Base-by-base conservation (phyloP, 2,113 vertebrate genomes). In the Dicaeum eximium region DNA sequence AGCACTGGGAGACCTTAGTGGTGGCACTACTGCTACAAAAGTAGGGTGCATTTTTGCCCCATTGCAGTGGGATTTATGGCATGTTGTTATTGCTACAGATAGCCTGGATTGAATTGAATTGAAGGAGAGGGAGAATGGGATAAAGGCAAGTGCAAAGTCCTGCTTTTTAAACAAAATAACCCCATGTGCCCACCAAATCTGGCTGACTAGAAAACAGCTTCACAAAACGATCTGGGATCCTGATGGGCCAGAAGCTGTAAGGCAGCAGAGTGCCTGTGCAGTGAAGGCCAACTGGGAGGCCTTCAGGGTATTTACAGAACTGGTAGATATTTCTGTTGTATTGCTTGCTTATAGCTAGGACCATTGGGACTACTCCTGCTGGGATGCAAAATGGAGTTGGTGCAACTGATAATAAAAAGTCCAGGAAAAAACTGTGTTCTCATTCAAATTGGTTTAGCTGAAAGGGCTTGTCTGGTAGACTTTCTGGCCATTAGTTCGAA, bases 401-500 rank as follows among this genome's bases (percentile, higher is more conserved):
- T 62, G 21, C 45, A 86, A 90, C 66, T 64, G 88, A 78, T 80
- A 86, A 80, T 27, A 83, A 28, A 28, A 75, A 92, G 35, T 93
- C 86, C 71, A 80, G 88, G 88, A 92, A 95, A 94, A 83, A 70
- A 24, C 37, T 83, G 42, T 33, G 8, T 28, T 54, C 62, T 93
- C 15, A 23, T 82, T 83, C 62, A 72, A 37, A 21, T 4, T 93
- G 81, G 82, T 79, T 79, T 30, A 86, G 31, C 42, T 84, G 75
- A 88, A 94, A 86, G 44, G 25, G 58, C 45, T 69, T 90, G 80
- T 90, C 82, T 71, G 54, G 51, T 96, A 90, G 56, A 74, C 67
- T 92, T 83, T 66, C 64, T 96, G 64, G 42, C 67, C 67, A 44
- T 83, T 83, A 40, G 51, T 88, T 92, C 47, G 22, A 83, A 87